phyloP scores from a whole-genome alignment of 1,140 invertebrate genomes.

The Diachasmimorpha longicaudata region DNA sequence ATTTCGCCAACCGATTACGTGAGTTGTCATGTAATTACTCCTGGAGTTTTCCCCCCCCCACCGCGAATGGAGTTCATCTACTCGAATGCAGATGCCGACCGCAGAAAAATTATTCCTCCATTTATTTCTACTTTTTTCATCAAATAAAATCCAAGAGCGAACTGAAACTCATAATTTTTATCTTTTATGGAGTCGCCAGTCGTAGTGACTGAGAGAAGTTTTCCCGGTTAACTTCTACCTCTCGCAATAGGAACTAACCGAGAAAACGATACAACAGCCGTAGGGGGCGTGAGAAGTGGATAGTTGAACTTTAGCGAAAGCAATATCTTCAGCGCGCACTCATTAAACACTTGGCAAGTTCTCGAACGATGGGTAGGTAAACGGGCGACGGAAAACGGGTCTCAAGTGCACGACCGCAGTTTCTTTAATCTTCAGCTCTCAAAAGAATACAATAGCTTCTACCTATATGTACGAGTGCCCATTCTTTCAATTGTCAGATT shows the following conservation, averaged over 20 bases:
- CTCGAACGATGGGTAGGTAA: background rate
- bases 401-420: background rate
- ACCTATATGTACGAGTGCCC: background rate
- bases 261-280: conserved; percentile 7
- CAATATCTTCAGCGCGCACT: background rate
- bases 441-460: background rate
- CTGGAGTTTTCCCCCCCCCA: no score
- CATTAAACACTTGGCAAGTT: conserved; percentile 11
- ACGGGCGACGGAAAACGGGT: background rate
- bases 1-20: no score
- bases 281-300: background rate
- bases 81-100: no score
- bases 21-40: no score
- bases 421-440: background rate
- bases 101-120: background rate
- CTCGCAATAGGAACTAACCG: background rate
- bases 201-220: background rate
- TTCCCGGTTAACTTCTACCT: background rate
- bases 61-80: no score
- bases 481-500: background rate
- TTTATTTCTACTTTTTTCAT: background rate
- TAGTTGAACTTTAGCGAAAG: background rate
- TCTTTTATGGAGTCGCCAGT: background rate
- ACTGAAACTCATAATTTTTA: background rate
- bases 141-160: background rate